A percentile compares a stretch with the other conserved stretches of the same genome.
phyloP scores from a whole-genome alignment of 2,888 invertebrate species.

The Hermaeophaga mercurialis region DNA sequence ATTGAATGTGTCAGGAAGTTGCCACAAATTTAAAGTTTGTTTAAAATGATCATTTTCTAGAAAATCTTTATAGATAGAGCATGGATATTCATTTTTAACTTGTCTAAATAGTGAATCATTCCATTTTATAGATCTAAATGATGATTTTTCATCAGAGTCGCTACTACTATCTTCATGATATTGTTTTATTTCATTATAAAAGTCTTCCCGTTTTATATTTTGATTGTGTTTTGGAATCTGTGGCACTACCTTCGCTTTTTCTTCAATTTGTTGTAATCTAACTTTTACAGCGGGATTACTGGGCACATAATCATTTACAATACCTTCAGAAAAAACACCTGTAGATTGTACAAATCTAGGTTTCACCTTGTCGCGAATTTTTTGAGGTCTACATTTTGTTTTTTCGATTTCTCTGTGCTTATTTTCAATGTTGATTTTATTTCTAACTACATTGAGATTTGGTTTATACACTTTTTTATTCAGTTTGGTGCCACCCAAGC shows the following conservation, averaged over 20 bases:
- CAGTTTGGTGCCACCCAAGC: conserved; percentile 50
- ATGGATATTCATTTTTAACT: conserved; percentile 19
- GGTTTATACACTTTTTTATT: conserved; percentile 52
- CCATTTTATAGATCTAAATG: conserved; percentile 26
- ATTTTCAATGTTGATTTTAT: conserved; percentile 46
- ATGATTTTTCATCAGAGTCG: conserved; percentile 27
- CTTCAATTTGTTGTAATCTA: neutral
- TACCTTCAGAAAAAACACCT: conserved; percentile 36
- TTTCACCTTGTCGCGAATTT: conserved; percentile 25
- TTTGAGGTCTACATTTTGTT: conserved; percentile 1
- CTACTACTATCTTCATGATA: conserved; percentile 20
- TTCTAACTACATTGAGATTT: conserved; percentile 53
- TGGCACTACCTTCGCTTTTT: conserved; percentile 36
- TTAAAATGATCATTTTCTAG: conserved; percentile 39
- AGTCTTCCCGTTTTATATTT: conserved; percentile 14
- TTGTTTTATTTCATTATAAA: conserved; percentile 21
- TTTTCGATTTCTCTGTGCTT: conserved; percentile 20
- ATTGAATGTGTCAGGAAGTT: conserved; percentile 53
- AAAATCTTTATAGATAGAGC: neutral
- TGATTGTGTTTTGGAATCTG: conserved; percentile 36
- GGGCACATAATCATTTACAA: conserved; percentile 14
- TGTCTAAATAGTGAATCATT: conserved; percentile 14
- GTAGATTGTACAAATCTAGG: conserved; percentile 31
- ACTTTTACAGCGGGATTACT: neutral
- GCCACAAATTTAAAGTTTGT: conserved; percentile 46